Evolutionary conservation across 2,888 invertebrate species (phyloP), one percentile per base, ranked within the genome.

Genomic region (Metallyticus violacea): DNA sequence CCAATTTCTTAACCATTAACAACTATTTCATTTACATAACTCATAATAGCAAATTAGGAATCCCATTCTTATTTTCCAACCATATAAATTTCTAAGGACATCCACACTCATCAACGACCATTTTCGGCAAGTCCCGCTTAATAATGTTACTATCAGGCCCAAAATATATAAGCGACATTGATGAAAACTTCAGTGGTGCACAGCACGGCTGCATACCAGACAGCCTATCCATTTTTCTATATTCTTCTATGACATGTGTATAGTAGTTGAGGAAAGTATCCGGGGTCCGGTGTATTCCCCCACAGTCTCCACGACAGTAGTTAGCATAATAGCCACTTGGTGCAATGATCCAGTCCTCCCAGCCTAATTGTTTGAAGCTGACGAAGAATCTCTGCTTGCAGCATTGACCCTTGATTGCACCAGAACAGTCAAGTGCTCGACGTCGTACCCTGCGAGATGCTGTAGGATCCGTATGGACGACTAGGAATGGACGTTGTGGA

Each of bases 91-190:
- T 85, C 87, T 88, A 88, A 62, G 97, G 97, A 93, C 98, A 98
- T 90, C 97, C 98, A 93, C 98, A 98, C 93, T 98, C 98, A 92
- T 98, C 97, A 89, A 98, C 97, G 90, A 97, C 97, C 98, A 98
- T 98, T 94, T 98, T 97, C 89, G 98, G 98, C 91, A 98, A 93
- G 93, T 98, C 97, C 90, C 97, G 94, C 92, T 98, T 98, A 92
- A 98, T 97, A 92, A 98, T 97, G 93, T 96, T 97, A 89, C 96
- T 95, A 93, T 97, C 97, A 88, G 95, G 95, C 89, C 97, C 97
- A 93, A 97, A 97, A 93, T 98, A 98, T 91, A 98, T 97, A 89
- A 98, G 94, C 89, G 97, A 97, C 94, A 98, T 97, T 91, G 97
- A 95, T 87, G 97, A 97, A 93, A 98, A 97, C 92, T 97, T 97